Evolutionary conservation across 2,113 vertebrate species (phyloP).

Genomic region (Microtus richardsoni): DNA sequence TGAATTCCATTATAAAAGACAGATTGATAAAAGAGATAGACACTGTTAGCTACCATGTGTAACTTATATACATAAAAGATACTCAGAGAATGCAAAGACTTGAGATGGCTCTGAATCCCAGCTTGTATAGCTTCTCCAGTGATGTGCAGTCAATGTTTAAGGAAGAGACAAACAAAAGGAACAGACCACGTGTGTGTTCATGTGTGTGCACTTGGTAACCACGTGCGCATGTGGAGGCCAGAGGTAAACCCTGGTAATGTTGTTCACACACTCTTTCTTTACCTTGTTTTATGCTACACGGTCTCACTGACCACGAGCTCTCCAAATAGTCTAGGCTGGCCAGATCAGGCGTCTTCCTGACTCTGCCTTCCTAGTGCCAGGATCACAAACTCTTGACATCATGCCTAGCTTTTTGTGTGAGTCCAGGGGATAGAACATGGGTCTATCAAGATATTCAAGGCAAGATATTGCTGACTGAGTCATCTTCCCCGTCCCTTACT

Average conservation of each 20-base stretch:
- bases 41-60: neutral
- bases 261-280: no score
- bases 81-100: neutral
- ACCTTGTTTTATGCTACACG: neutral
- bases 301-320: neutral
- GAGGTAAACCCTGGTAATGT: neutral
- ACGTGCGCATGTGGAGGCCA: neutral
- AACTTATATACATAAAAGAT: neutral
- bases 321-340: neutral
- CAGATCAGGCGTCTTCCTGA: neutral
- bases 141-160: neutral
- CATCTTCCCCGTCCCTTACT: neutral
- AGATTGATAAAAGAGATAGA: neutral
- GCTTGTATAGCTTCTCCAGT: neutral
- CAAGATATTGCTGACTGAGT: no score
- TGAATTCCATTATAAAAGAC: no score
- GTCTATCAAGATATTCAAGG: no score
- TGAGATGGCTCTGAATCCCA: neutral
- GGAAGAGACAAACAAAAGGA: neutral
- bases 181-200: neutral
- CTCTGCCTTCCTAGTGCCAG: no score
- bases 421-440: no score
- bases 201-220: rapidly evolving
- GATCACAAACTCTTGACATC: neutral
- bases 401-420: no score